Conservation (phyloP, 1,140 invertebrate genomes). For the Bombyx mori region DNA sequence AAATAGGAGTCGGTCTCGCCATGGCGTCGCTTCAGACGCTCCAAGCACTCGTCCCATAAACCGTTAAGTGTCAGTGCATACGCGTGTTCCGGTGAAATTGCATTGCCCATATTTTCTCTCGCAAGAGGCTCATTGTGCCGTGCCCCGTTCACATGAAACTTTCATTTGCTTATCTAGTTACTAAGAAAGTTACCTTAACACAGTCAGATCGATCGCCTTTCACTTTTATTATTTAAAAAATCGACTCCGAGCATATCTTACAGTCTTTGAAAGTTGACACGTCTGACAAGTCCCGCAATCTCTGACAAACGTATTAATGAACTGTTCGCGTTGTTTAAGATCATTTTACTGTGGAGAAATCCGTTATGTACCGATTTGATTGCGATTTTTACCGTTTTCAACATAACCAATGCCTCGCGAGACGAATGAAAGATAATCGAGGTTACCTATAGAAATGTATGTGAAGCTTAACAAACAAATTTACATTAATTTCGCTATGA, state of each 20-base stretch:
- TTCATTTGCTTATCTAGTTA: conserved; percentile 8
- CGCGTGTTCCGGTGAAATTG: background rate
- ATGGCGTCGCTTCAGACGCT: conserved; percentile 1
- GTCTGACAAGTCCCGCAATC: no score
- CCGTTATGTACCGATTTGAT: no score
- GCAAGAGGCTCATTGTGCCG: background rate
- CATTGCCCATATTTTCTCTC: background rate
- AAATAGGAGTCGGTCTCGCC: conserved; percentile 3
- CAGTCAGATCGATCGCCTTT: conserved; percentile 1
- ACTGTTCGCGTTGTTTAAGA: background rate
- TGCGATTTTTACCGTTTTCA: no score
- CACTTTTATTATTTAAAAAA: conserved; percentile 6
- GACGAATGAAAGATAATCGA: background rate
- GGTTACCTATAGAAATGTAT: background rate
- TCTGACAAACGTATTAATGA: background rate
- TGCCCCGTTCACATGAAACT: conserved; percentile 6
- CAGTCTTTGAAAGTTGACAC: no score
- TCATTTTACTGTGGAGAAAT: no score
- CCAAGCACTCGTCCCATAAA: background rate
- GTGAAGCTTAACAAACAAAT: no score
- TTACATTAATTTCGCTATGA: no score
- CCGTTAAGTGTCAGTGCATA: background rate
- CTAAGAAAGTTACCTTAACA: background rate
- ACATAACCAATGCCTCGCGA: background rate
- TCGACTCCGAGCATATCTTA: background rate